A percentile compares a stretch with the other conserved stretches of the same genome.
These are phyloP conservation scores for Astyanax mexicanus DNA, from an alignment of 2,797 vertebrate genomes.

Conservation along the genomic window DNA sequence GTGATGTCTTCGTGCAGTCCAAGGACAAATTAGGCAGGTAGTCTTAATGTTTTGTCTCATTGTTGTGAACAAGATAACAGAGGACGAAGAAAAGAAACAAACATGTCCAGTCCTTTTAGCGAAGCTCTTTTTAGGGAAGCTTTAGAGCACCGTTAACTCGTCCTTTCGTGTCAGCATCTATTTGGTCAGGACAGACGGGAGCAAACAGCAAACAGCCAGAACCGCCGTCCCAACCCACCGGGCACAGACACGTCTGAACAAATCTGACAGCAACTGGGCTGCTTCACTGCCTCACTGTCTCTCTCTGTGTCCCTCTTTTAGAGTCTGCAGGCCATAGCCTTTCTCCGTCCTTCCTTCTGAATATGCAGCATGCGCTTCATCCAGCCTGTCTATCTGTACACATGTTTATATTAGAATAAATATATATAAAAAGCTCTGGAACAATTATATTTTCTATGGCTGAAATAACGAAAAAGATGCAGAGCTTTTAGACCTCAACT, in stretches of 20 bases:
- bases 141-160: background rate
- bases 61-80: background rate
- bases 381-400: background rate
- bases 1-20: too few relatives aligned
- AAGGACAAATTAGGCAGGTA: too few relatives aligned
- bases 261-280: slow-evolving; percentile 2
- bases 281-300: background rate
- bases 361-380: too few relatives aligned
- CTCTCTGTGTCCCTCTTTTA: background rate
- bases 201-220: slow-evolving; percentile 17
- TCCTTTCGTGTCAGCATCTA: slow-evolving; percentile 6
- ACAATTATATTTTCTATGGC: too few relatives aligned
- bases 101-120: background rate
- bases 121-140: background rate
- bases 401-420: too few relatives aligned
- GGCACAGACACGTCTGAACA: background rate
- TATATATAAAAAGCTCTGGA: too few relatives aligned
- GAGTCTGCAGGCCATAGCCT: background rate
- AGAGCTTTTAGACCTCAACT: too few relatives aligned
- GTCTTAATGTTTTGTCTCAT: too few relatives aligned
- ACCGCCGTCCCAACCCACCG: slow-evolving; percentile 4
- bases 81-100: background rate
- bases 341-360: slow-evolving; percentile 11
- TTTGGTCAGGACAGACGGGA: slow-evolving; percentile 2
- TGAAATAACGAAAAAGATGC: too few relatives aligned